Evolutionary conservation across 30 jellyfish, hydroid and myxozoan genomes (phyloP), one percentile per base, ranked within the genome.

Genomic region (Rhopilema esculentum): DNA sequence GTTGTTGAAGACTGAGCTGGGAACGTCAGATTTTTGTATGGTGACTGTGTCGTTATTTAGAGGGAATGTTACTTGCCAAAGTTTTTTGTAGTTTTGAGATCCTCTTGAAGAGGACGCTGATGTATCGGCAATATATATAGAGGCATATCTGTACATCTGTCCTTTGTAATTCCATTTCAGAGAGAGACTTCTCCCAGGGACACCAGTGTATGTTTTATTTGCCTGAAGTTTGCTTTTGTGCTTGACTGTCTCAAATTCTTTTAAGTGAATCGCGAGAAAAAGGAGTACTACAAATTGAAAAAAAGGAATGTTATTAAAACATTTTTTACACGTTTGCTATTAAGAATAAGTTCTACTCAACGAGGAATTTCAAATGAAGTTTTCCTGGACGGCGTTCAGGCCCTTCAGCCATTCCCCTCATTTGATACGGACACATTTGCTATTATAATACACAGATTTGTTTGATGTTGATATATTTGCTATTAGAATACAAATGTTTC

Each of bases 91-190:
- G 22, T 29, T 15, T 18, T 63, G 26, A 2, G 29, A 49, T 16
- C 48, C 27, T 4, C 49, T 33, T 30, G 48, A 27, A 23, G 32
- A 1, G 0, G 30, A 7, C 20, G 78, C 21, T 30, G 68, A 21
- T 12, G 0, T 49, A 16, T 31, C 17, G 24, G 48, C 64, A 27
- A 53, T 16, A 28, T 27, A 22, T 1, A 80, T 66, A 20, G 72
- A 25, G 20, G 67, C 90, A 0, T 51, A 28, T 1, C 32, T 20
- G 53, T 64, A 80, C 82, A 18, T 29, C 26, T 66, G n/a, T 31
- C 82, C 90, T 8, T 49, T 80, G 22, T 80, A 80, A 16, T 25
- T 80, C 90, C 90, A 80, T 48, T 30, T 80, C 8, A 80, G 20
- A 0, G 80, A 22, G 27, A 80, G 70, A 26, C 62, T 65, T 65